These are phyloP conservation scores for Ostrea edulis DNA, from an alignment of 1,140 invertebrate species.

Conservation along the genomic window DNA sequence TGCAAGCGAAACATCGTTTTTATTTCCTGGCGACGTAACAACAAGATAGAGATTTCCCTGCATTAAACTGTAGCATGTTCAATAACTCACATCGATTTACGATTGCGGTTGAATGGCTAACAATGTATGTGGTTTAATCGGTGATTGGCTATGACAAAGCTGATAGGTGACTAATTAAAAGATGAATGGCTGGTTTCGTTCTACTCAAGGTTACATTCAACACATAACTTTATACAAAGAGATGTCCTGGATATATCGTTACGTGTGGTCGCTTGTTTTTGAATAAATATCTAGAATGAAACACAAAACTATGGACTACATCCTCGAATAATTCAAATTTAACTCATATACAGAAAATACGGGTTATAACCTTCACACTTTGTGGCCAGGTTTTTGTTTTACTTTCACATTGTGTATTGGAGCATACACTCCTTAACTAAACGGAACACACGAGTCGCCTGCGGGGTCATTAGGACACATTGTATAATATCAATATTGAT, in stretches of 20 bases:
- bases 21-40: background rate
- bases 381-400: background rate
- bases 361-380: background rate
- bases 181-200: background rate
- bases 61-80: background rate
- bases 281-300: background rate
- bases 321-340: background rate
- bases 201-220: background rate
- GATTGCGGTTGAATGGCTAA: background rate
- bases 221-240: background rate
- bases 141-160: background rate
- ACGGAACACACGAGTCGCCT: no score
- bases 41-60: background rate
- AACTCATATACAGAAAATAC: background rate
- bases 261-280: background rate
- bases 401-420: background rate
- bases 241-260: background rate
- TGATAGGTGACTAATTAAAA: conserved; percentile 7
- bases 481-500: no score
- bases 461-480: no score
- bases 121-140: conserved; percentile 8
- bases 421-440: no score
- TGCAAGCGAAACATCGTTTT: background rate
- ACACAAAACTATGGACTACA: background rate
- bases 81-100: conserved; percentile 5